phyloP scores from a whole-genome alignment of 2,113 vertebrate genomes.

The Gallinago paraguaiae region DNA sequence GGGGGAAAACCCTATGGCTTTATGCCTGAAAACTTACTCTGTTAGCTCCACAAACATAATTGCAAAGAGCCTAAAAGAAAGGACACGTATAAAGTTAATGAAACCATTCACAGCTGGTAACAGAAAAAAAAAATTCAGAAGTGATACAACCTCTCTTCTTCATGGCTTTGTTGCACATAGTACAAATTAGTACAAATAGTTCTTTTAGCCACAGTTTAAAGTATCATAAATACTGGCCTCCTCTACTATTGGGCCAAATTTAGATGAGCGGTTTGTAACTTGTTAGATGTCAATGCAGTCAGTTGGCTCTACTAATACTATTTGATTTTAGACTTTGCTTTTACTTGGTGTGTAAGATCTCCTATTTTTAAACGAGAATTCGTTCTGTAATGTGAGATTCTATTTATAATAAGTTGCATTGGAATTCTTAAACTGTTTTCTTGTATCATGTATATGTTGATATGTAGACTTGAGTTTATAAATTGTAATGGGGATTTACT shows the following conservation, averaged over 20 bases:
- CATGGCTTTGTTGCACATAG: neutral
- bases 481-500: neutral
- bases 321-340: neutral
- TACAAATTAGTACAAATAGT: neutral
- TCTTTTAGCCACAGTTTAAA: neutral
- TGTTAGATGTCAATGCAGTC: neutral
- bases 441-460: neutral
- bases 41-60: neutral
- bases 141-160: neutral
- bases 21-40: neutral
- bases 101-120: neutral
- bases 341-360: neutral
- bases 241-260: neutral
- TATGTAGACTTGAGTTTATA: neutral
- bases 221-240: neutral
- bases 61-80: neutral
- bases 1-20: accelerated
- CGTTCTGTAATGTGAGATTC: neutral
- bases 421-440: neutral
- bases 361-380: neutral
- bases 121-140: neutral
- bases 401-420: neutral
- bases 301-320: neutral
- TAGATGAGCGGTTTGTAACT: neutral
- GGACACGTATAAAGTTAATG: neutral